Percentiles rank a stretch among this genome's conserved stretches.
Evolutionary conservation across 2,888 invertebrate genomes (phyloP).

Genomic region (Synanthedon vespiformis): DNA sequence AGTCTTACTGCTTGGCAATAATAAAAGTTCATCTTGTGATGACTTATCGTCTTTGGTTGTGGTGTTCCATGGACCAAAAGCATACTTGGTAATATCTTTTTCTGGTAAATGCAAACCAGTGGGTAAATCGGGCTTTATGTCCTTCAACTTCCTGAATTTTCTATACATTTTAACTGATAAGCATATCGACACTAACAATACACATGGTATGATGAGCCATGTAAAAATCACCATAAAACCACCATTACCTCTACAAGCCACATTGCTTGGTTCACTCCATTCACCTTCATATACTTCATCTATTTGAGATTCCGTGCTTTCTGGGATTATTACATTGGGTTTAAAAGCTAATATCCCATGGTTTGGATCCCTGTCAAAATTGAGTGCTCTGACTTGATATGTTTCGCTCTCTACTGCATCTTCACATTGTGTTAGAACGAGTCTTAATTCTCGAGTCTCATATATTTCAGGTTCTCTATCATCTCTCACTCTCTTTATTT

Average conservation of each 20-base stretch:
- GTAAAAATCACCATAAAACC: slow-evolving; percentile 40
- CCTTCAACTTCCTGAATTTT: slow-evolving; percentile 73
- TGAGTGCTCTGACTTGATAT: slow-evolving; percentile 54
- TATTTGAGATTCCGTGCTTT: slow-evolving; percentile 12
- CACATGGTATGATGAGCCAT: too few species aligned
- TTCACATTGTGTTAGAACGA: slow-evolving; percentile 34
- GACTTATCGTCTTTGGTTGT: slow-evolving; percentile 55
- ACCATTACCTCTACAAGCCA: slow-evolving; percentile 38
- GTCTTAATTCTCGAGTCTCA: slow-evolving; percentile 33
- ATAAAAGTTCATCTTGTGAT: slow-evolving; percentile 56
- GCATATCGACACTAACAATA: slow-evolving; percentile 33
- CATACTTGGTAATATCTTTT: slow-evolving; percentile 53
- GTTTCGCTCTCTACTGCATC: slow-evolving; percentile 36
- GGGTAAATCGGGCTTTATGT: slow-evolving; percentile 76
- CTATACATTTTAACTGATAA: slow-evolving; percentile 66
- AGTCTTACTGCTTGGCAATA: slow-evolving; percentile 48
- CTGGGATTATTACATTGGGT: slow-evolving; percentile 25
- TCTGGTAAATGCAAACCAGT: slow-evolving; percentile 70
- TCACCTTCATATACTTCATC: slow-evolving; percentile 33
- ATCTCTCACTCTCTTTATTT: slow-evolving; percentile 58
- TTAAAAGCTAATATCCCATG: slow-evolving; percentile 36
- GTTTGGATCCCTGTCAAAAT: slow-evolving; percentile 39
- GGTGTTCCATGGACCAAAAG: slow-evolving; percentile 49
- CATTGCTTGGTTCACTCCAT: slow-evolving; percentile 46
- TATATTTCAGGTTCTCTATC: slow-evolving; percentile 24